Evolutionary conservation across 2,888 invertebrate species (phyloP), one percentile per base, ranked within the genome.

Genomic region (Dasysyrphus albostriatus): DNA sequence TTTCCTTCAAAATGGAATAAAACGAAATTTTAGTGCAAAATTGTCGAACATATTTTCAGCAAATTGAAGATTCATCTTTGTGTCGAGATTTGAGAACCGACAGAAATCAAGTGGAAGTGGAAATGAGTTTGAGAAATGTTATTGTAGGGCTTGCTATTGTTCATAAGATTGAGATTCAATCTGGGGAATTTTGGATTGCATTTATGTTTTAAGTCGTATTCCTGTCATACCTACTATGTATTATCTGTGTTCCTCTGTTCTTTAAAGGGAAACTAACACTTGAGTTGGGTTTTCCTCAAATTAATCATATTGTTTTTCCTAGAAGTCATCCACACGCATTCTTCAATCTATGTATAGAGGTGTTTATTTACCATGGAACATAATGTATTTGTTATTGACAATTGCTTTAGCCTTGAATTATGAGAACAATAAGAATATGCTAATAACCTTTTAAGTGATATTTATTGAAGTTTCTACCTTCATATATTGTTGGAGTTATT

Each of bases 1-100:
- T 51, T 51, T 78, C 32, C 56, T n/a, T 69, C 24, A 59, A 49
- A 51, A 49, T 47, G 67, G 61, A 49, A 76, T 42, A 79, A 72
- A 80, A 80, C 75, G 69, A 67, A 32, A 3, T 72, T 76, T 65
- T 75, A 75, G 72, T 75, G 84, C 29, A 63, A 80, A 72, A 80
- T 84, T 80, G 76, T 84, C 72, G 67, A 84, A 81, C 76, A 84
- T 84, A 84, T 84, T 84, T 84, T 39, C 65, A 51, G 81, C 54
- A 84, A 67, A 84, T 76, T 84, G 80, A 63, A 75, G 76, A 58
- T 56, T 73, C 84, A 72, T 81, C 81, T 76, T 76, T 37, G 59
- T 39, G 65, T 32, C 42, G 42, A 42, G 14, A 14, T 5, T 44
- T 0, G 7, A 19, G 6, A 24, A 24, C 14, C 24, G 59, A 47